phyloP scores from a whole-genome alignment of 2,797 vertebrate genomes.

The Leuciscus waleckii region DNA sequence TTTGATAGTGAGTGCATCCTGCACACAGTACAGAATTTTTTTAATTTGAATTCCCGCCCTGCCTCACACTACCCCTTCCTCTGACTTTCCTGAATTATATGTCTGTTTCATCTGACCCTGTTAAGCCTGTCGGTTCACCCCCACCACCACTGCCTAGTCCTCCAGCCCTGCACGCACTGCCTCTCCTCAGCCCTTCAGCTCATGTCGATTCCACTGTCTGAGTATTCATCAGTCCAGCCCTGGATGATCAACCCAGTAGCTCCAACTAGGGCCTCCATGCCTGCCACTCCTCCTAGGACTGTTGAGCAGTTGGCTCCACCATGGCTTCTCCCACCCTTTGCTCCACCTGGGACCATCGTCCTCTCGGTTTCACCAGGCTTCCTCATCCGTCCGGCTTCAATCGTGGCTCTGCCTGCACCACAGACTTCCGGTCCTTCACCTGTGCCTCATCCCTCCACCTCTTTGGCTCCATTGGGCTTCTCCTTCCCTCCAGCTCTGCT shows the following conservation, averaged over 20 bases:
- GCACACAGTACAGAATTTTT: no score
- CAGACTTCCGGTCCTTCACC: background rate
- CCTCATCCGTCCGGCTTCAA: background rate
- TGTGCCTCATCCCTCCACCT: background rate
- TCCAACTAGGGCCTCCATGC: background rate
- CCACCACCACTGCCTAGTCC: background rate
- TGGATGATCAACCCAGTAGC: background rate
- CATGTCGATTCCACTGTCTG: background rate
- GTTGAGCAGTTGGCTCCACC: background rate
- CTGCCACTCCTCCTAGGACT: background rate
- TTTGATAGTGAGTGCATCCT: no score
- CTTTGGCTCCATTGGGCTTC: background rate
- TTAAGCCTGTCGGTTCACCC: background rate
- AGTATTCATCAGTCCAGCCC: background rate
- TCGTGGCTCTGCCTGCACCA: background rate
- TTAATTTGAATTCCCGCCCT: no score
- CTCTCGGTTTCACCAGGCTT: background rate
- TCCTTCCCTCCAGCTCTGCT: background rate
- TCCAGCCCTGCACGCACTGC: background rate
- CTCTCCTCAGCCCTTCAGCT: background rate
- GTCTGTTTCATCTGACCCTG: background rate
- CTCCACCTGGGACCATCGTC: background rate
- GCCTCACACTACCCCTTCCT: no score
- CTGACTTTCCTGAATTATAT: no score
- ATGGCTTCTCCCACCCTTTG: background rate